Evolutionary conservation across 2,797 vertebrate species (phyloP), one percentile per base, ranked within the genome.

Genomic region (Mus caroli): DNA sequence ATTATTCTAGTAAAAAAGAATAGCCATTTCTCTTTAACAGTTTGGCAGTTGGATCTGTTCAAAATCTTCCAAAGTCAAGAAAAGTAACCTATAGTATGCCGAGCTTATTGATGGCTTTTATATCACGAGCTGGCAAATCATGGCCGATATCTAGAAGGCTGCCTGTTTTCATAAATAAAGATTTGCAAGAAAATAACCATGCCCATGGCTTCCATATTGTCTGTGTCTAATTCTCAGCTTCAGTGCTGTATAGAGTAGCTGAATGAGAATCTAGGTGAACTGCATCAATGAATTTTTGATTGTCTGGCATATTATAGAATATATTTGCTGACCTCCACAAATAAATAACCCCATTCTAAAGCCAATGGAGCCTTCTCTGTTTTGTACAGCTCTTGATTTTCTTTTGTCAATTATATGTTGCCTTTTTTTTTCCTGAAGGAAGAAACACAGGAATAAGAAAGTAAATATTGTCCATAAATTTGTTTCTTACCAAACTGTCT

Each of bases 311-410:
- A 31, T 75, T 24, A 24, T 15, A 77, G 22, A 90, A 43, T 20
- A 46, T 71, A 43, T 86, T 60, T 75, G 4, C 22, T 92, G n/a
- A 84, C 58, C 9, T 90, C 17, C 78, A 56, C 87, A 82, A 71
- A 52, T 75, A n/a, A 91, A 46, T 31, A n/a, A 31, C 17, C 82
- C 13, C 46, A 46, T 34, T 60, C 3, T 60, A 43, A 95, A 19
- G 10, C 50, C 87, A 71, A 28, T 28, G 14, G n/a, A 56, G 10
- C 31, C n/a, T 46, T 79, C 13, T 0, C 5, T 4, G 20, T 75
- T 96, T 76, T 92, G 56, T 17, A 93, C 40, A 90, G 34, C 77
- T 95, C 14, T 84, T 75, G 67, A 80, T 69, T 69, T 89, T 80
- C 56, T 12, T 46, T 11, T 84, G 80, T 77, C 37, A 71, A 77